These are phyloP conservation scores for Adelognathus sp. DNA, from an alignment of 2,888 invertebrate species.

Conservation along the genomic window DNA sequence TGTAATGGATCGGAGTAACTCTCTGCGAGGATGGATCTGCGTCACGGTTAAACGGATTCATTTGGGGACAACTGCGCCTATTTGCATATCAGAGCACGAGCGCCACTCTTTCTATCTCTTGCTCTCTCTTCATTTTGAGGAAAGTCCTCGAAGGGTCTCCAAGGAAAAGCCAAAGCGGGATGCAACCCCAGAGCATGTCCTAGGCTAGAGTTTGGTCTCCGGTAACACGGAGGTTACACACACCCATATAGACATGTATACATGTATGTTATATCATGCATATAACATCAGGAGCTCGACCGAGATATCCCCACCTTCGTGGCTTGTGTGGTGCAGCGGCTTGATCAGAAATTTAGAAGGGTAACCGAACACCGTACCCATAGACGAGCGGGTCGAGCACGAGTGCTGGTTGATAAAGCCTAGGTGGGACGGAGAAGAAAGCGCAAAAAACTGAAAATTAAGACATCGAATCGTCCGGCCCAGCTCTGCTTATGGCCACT, in stretches of 20 bases:
- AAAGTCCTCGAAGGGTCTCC: neutral
- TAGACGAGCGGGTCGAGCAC: neutral
- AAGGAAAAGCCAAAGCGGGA: slow-evolving; percentile 3
- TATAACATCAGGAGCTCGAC: slow-evolving; percentile 6
- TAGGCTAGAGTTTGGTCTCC: neutral
- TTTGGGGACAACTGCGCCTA: slow-evolving; percentile 55
- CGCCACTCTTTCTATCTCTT: neutral
- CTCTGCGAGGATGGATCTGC: slow-evolving; percentile 46
- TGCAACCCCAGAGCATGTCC: neutral
- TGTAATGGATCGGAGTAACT: slow-evolving; percentile 56
- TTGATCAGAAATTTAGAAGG: slow-evolving; percentile 49
- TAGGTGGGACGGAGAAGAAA: slow-evolving; percentile 10
- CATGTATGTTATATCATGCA: neutral
- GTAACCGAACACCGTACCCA: slow-evolving; percentile 23
- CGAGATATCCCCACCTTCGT: slow-evolving; percentile 24
- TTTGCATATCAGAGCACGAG: slow-evolving; percentile 53
- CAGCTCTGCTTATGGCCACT: slow-evolving; percentile 8
- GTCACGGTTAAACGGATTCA: slow-evolving; percentile 58
- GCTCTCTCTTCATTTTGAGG: neutral
- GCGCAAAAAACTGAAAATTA: slow-evolving; percentile 45
- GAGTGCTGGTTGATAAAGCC: slow-evolving; percentile 38
- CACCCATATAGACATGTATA: neutral
- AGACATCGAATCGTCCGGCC: slow-evolving; percentile 44
- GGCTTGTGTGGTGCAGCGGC: slow-evolving; percentile 11
- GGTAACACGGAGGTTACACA: neutral